These are phyloP conservation scores for Gobiocypris rarus DNA, from an alignment of 2,113 vertebrate species.

Conservation along the genomic window DNA sequence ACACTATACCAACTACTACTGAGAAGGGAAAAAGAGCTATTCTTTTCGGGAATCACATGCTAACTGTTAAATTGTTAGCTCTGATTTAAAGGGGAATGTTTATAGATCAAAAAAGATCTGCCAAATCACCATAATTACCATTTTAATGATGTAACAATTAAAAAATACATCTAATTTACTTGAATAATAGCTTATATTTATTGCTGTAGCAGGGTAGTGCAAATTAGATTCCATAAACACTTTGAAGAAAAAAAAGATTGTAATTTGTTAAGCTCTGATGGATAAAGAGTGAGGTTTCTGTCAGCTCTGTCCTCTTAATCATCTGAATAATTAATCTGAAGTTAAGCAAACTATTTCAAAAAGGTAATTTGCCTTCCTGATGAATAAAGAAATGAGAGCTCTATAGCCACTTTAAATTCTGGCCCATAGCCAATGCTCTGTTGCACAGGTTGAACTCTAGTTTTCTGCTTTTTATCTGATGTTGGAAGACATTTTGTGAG, in stretches of 20 bases:
- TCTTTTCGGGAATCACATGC: not conserved
- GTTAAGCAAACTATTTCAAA: slow-evolving; percentile 56
- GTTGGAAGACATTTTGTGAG: not conserved
- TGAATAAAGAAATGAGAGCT: not conserved
- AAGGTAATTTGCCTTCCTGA: slow-evolving; percentile 42
- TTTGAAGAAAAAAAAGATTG: slow-evolving; percentile 55
- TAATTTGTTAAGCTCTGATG: slow-evolving; percentile 65
- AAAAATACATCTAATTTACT: slow-evolving; percentile 53
- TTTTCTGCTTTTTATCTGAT: slow-evolving; percentile 3
- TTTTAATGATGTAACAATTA: slow-evolving; percentile 9
- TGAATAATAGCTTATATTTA: slow-evolving; percentile 58
- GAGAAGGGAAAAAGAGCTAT: not conserved
- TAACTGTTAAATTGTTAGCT: not conserved
- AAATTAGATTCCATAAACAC: slow-evolving; percentile 67
- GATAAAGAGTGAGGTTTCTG: slow-evolving; percentile 61
- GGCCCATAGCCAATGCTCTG: not conserved
- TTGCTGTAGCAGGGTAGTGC: slow-evolving; percentile 52
- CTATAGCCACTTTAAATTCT: not conserved
- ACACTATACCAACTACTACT: not conserved
- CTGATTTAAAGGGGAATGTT: slow-evolving; percentile 8
- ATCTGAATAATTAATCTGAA: slow-evolving; percentile 68
- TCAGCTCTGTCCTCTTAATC: slow-evolving; percentile 59
- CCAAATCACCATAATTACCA: slow-evolving; percentile 12
- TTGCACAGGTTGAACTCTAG: not conserved
- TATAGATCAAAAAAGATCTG: not conserved